Evolutionary conservation across 2,113 vertebrate genomes (phyloP).

Genomic region (Ammodytes marinus): DNA sequence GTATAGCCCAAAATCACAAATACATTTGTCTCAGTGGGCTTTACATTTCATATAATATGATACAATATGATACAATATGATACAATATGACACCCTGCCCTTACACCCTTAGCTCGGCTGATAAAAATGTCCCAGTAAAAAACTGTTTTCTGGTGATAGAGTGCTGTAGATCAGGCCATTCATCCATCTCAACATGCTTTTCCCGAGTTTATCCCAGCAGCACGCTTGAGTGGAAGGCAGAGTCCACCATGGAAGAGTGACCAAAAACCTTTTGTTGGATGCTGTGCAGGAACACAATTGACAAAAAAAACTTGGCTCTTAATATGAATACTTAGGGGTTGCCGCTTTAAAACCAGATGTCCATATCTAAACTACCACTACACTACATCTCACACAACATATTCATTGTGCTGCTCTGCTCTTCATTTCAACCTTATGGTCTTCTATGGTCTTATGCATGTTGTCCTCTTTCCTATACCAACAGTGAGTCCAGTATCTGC

Average conservation of each 20-base stretch:
- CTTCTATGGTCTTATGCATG: not conserved
- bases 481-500: conserved; percentile 88
- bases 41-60: too few species aligned
- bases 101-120: too few species aligned
- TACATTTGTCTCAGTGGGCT: too few species aligned
- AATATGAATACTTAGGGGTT: not conserved
- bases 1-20: too few species aligned
- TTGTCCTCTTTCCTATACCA: not conserved
- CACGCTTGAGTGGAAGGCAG: not conserved
- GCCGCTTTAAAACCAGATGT: not conserved
- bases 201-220: not conserved
- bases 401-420: not conserved
- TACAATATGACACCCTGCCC: too few species aligned
- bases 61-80: too few species aligned
- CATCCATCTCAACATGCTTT: too few species aligned
- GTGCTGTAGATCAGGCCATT: not conserved
- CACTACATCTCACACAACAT: not conserved
- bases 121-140: too few species aligned
- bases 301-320: not conserved
- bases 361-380: not conserved
- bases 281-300: too few species aligned
- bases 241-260: not conserved
- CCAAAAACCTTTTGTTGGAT: not conserved
- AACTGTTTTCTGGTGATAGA: not conserved
- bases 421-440: not conserved